Evolutionary conservation across 2,113 vertebrate species (phyloP).

Genomic region (Halichoerus grypus): DNA sequence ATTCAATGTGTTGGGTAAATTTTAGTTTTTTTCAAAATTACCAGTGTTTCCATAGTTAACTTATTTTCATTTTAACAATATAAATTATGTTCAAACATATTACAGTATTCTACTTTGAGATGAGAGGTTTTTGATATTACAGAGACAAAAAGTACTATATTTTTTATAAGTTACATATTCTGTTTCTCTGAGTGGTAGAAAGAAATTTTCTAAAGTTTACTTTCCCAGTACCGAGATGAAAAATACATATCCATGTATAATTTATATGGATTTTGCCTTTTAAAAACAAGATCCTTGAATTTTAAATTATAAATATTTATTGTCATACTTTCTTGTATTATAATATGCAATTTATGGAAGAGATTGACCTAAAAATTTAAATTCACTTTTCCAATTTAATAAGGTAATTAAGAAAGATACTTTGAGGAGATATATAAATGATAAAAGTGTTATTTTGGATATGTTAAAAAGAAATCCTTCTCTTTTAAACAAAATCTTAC

Average conservation of each 20-base stretch:
- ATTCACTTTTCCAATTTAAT: neutral
- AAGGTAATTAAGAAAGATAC: neutral
- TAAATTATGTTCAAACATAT: neutral
- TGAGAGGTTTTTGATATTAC: neutral
- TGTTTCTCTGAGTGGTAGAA: neutral
- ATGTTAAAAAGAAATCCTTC: neutral
- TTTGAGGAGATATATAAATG: neutral
- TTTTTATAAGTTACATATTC: neutral
- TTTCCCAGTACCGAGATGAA: neutral
- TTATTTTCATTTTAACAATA: neutral
- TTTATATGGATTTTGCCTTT: neutral
- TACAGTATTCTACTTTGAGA: neutral
- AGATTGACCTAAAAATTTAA: neutral
- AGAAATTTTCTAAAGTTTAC: neutral
- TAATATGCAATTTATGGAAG: neutral
- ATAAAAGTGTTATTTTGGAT: neutral
- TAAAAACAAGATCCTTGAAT: neutral
- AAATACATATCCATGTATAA: neutral
- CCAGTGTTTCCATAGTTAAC: neutral
- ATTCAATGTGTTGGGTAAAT: neutral
- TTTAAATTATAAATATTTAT: neutral
- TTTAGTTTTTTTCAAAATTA: neutral
- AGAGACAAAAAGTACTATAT: neutral
- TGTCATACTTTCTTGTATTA: neutral
- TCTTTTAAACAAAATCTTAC: neutral